Evolutionary conservation across 92 coral and sea anemone genomes (phyloP).

Genomic region (Epizoanthus ramosus): DNA sequence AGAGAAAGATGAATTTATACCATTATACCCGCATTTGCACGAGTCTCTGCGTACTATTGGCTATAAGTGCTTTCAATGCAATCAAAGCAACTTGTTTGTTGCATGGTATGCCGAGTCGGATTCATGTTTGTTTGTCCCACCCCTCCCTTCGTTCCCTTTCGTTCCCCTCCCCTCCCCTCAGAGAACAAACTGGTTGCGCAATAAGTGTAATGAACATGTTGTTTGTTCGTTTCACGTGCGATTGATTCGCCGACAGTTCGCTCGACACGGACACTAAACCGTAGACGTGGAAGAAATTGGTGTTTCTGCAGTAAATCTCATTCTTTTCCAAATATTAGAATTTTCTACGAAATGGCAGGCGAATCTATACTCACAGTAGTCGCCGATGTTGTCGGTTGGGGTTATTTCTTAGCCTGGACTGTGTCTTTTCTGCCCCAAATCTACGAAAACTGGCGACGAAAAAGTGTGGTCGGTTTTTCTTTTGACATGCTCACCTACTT

Average conservation of each 20-base stretch:
- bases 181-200: neutral
- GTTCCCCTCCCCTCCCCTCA: too few species aligned
- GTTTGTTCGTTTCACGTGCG: conserved; percentile 20
- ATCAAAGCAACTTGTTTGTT: too few species aligned
- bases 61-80: too few species aligned
- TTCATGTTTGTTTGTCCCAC: too few species aligned
- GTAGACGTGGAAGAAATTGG: neutral
- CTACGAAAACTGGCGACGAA: conserved; percentile 86
- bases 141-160: too few species aligned
- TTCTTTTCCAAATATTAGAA: neutral
- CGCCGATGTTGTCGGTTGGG: conserved; percentile 88
- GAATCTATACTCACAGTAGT: conserved; percentile 40
- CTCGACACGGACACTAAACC: neutral
- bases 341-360: conserved; percentile 44
- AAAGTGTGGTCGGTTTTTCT: conserved; percentile 80
- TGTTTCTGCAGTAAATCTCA: too few species aligned
- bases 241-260: neutral
- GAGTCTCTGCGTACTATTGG: too few species aligned
- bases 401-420: conserved; percentile 84
- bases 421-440: conserved; percentile 81
- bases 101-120: too few species aligned
- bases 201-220: neutral
- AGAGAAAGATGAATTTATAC: too few species aligned
- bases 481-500: conserved; percentile 86
- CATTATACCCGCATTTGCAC: too few species aligned